Base-by-base conservation (phyloP, 1,140 invertebrate genomes). In the Samia ricini region DNA sequence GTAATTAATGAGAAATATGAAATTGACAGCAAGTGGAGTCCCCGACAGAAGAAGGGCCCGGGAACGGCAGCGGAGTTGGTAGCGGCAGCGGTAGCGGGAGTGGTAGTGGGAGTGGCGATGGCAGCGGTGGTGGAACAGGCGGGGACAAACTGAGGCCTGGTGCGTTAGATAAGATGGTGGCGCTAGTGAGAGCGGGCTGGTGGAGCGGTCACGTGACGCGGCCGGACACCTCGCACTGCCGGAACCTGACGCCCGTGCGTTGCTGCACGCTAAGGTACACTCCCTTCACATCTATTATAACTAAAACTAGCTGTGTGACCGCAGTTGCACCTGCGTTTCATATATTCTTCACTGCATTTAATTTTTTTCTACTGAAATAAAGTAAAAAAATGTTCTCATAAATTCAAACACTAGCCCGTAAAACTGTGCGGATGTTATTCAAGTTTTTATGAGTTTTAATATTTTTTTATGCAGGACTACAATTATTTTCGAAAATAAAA, bases 111-210 rank as follows among this genome's bases (percentile, higher is more conserved):
- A 95, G 1, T 97, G 97, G 0, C 88, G 74, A 72, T 33, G 79
- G 76, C 2, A 74, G 76, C 57, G 79, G 77, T 1, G 71, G 64
- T 50, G 65, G 76, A 24, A 67, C 75, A 23, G 80, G 77, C 8
- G 88, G 87, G 2, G 92, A 93, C 66, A 97, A 97, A 81, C 94
- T 96, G 60, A 93, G 96, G 69, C 96, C 97, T 0, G 95, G 96
- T 1, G 97, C 97, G 0, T 88, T 98, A n/a, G 97, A 98, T 83
- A 98, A 98, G 90, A 98, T 98, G 97, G 97, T 99, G 54, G 95
- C 96, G 6, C 86, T 98, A 4, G 95, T 98, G 24, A 96, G 96
- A 96, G 96, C 4, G 93, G 95, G 1, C 91, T 98, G 24, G 96
- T 98, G 21, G 97, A 98, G 81, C 95, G 96, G 61, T 97, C 97